Evolutionary conservation across 2,888 invertebrate species (phyloP), one percentile per base, ranked within the genome.

Genomic region (Kryphioiulus occultus): DNA sequence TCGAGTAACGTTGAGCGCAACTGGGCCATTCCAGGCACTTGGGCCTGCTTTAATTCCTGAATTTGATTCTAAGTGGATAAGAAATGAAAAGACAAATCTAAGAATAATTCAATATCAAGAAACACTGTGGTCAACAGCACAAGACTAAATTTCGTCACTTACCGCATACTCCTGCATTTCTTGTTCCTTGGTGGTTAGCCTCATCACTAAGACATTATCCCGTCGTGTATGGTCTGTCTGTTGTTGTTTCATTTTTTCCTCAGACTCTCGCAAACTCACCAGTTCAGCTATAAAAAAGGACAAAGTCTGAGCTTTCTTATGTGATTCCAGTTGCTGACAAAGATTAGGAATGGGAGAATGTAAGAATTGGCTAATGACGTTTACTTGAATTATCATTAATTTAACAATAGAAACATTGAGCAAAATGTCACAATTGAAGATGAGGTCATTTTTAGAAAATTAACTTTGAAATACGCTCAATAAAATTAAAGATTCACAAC

Each of bases 111-210:
- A 17, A 35, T 4, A 82, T n/a, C 22, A n/a, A 82, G 9, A 12
- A 82, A 82, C 17, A 17, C 19, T 10, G n/a, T 4, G 12, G 35
- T 35, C 15, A 82, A 0, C 35, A 82, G n/a, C 22, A 15, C 19
- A 22, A n/a, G 30, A 35, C 4, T 17, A 10, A 85, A 30, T 85
- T 32, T 9, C 19, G n/a, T 86, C 53, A 22, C 96, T 94, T 94
- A 98, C 98, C 93, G 96, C 95, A 93, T 96, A 97, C 93, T 98
- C 98, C 93, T 98, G 98, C 92, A 98, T 95, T 93, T 99, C 98
- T 92, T 98, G 98, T 92, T 99, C 99, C 93, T 99, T 99, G 90
- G 96, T 96, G 89, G 98, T 96, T 90, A 99, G 94, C 91, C 98
- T 94, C 91, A 98, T 95, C 90, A 98, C 96, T 90, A 99, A 94